phyloP scores from a whole-genome alignment of 2,888 invertebrate species.

The Rhopalosiphum nymphaeae region DNA sequence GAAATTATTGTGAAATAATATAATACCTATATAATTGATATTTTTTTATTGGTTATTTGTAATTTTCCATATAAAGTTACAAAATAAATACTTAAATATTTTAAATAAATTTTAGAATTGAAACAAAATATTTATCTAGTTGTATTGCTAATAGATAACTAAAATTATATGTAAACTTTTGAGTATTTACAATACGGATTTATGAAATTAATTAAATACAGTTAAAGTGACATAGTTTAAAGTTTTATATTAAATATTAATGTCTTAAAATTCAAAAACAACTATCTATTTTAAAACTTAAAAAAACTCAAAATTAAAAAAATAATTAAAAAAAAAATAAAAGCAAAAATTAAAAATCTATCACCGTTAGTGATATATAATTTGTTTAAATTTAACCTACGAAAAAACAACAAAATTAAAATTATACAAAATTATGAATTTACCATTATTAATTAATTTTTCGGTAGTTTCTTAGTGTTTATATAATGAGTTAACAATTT shows the following conservation, averaged over 20 bases:
- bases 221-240: not conserved
- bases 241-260: not conserved
- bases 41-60: not conserved
- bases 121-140: not conserved
- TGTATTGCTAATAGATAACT: too few species aligned
- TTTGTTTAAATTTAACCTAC: too few species aligned
- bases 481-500: not conserved
- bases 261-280: not conserved
- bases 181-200: not conserved
- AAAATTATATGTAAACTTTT: not conserved
- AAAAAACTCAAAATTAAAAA: not conserved
- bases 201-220: not conserved
- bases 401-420: not conserved
- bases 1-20: not conserved
- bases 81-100: too few species aligned
- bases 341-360: not conserved
- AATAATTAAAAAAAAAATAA: not conserved
- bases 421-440: not conserved
- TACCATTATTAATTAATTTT: not conserved
- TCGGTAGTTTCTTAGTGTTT: not conserved
- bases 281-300: not conserved
- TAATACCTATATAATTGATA: not conserved
- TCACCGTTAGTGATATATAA: not conserved
- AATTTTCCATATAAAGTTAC: not conserved
- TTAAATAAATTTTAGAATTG: not conserved